Evolutionary conservation across 92 coral and sea anemone species (phyloP), one percentile per base, ranked within the genome.

Genomic region (Palythoa grandiflora): DNA sequence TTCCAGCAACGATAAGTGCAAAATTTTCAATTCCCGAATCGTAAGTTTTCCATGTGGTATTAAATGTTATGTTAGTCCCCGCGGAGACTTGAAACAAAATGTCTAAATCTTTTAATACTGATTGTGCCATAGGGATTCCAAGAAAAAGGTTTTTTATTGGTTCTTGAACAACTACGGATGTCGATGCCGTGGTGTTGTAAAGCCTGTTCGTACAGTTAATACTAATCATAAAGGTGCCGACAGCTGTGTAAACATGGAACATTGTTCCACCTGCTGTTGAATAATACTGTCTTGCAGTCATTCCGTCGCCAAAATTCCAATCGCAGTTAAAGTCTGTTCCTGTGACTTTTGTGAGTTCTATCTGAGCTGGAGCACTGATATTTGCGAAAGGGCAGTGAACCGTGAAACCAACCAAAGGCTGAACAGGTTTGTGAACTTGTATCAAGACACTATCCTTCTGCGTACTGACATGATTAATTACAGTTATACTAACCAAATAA

Each of bases 291-390:
- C 38, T 47, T 55, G 78, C 83, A 77, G 54, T 78, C 66, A 38
- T 68, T 10, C 88, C 89, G 36, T 93, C 94, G 35, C 96, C 98
- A 71, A 91, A 96, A n/a, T 87, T 57, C 96, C 95, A 96, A 55
- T 90, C 93, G 79, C 98, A 96, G 39, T 71, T 86, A 78, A 91
- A 96, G 52, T 96, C 98, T 57, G 90, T 94, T 15, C 98, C 98
- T 6, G 91, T 91, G 4, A 79, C 75, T 54, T 89, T 89, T 71
- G 73, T 87, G 79, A 96, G 78, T 86, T 88, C 92, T 50, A 94
- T 80, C 1, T 65, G 37, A 9, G 89, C 94, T 11, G 96, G 92
- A 40, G 86, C 61, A 4, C 91, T 85, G 13, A 92, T 52, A 73
- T 91, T 94, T 14, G 95, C 60, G 9, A 89, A 87, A 51, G 54